A percentile compares a stretch with the other conserved stretches of the same genome.
phyloP scores from a whole-genome alignment of 2,797 vertebrate genomes.

The Gymnoscopelus microlampas region DNA sequence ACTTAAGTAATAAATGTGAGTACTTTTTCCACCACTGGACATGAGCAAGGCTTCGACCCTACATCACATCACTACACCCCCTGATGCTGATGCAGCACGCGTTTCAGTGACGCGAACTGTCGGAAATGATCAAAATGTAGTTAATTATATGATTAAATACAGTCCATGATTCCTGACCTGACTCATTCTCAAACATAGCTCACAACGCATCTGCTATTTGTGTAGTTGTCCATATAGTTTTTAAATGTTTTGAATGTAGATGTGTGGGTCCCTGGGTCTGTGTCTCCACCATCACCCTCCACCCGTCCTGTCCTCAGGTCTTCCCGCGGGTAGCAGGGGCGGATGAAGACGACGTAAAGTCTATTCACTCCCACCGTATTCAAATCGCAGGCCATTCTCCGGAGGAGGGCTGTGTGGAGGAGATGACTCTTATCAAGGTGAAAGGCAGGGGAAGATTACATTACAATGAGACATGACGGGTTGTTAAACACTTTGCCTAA shows the following conservation, averaged over 20 bases:
- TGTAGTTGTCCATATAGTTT: too few relatives aligned
- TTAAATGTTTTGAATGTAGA: background rate
- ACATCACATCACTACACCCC: too few relatives aligned
- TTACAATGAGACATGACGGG: background rate
- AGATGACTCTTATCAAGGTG: conserved; percentile 78
- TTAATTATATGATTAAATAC: too few relatives aligned
- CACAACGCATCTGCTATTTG: too few relatives aligned
- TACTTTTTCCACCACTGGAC: too few relatives aligned
- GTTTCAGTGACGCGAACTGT: too few relatives aligned
- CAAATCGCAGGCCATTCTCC: conserved; percentile 76
- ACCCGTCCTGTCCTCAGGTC: conserved; percentile 53
- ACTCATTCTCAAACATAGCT: too few relatives aligned
- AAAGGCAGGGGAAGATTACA: conserved; percentile 2
- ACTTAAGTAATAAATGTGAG: too few relatives aligned
- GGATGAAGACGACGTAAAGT: conserved; percentile 75
- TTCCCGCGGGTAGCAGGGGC: conserved; percentile 68
- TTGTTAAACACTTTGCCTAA: background rate
- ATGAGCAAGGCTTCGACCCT: too few relatives aligned
- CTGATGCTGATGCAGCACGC: too few relatives aligned
- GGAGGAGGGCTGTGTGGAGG: conserved; percentile 73
- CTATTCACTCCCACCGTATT: conserved; percentile 70
- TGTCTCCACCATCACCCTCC: conserved; percentile 1
- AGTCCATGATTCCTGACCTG: too few relatives aligned
- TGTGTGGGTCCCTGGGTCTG: background rate
- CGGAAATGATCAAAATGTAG: too few relatives aligned